Percentiles rank a stretch among this genome's conserved stretches.
phyloP scores from a whole-genome alignment of 2,888 invertebrate species.

The Papilio gigon region DNA sequence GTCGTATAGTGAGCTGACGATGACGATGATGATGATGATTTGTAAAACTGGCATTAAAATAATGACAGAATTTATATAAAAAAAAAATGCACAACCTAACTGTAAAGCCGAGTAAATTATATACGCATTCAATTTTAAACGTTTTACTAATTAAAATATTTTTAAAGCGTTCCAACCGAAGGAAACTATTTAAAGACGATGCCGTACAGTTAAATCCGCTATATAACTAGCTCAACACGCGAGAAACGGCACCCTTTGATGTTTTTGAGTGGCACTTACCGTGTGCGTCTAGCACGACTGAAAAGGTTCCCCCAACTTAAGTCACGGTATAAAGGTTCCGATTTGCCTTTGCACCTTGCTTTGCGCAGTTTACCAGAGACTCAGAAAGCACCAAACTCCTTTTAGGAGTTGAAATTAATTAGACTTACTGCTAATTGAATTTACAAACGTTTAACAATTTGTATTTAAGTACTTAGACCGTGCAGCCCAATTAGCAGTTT shows the following conservation, averaged over 20 bases:
- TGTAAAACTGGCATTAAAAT: neutral
- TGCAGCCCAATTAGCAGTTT: conserved; percentile 40
- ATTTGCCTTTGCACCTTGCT: conserved; percentile 72
- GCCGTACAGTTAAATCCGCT: conserved; percentile 36
- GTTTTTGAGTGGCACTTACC: conserved; percentile 69
- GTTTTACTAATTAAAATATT: conserved; percentile 39
- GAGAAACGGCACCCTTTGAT: conserved; percentile 62
- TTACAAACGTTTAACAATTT: conserved; percentile 17
- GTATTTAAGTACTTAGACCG: neutral
- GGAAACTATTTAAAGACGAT: conserved; percentile 41
- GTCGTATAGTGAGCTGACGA: no score
- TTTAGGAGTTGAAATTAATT: conserved; percentile 34
- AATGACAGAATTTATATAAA: neutral
- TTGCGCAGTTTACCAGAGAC: conserved; percentile 41
- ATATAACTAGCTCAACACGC: conserved; percentile 42
- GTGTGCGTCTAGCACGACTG: conserved; percentile 66
- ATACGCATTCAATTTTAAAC: conserved; percentile 19
- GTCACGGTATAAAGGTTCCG: conserved; percentile 74
- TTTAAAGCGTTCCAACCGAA: conserved; percentile 33
- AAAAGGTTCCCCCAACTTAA: conserved; percentile 61
- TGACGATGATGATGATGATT: no score
- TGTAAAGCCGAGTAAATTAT: neutral
- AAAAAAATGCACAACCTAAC: neutral
- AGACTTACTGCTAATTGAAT: conserved; percentile 33
- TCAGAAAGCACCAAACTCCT: conserved; percentile 29